phyloP scores from a whole-genome alignment of 2,888 invertebrate species.

The Dasypolia templi region DNA sequence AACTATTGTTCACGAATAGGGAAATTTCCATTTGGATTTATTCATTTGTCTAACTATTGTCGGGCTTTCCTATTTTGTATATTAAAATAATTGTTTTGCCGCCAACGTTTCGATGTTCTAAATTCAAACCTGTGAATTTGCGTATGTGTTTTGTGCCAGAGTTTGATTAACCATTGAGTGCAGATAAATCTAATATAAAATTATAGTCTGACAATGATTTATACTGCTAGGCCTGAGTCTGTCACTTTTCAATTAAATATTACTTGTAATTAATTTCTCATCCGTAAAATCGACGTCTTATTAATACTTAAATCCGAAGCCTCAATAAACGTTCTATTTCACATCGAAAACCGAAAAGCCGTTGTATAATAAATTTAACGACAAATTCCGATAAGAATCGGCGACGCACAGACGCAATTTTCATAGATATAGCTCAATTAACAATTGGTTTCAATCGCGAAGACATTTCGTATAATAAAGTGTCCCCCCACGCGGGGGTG shows the following conservation, averaged over 20 bases:
- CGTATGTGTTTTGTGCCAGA: constrained; percentile 43
- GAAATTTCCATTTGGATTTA: constrained; percentile 90
- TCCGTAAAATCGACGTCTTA: constrained; percentile 69
- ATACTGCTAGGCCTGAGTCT: constrained; percentile 1
- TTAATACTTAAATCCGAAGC: constrained; percentile 76
- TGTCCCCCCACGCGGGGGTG: constrained; percentile 80
- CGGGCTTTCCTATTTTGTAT: constrained; percentile 78
- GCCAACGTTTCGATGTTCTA: constrained; percentile 68
- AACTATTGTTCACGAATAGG: constrained; percentile 90
- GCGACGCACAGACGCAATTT: constrained; percentile 87
- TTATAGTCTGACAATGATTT: constrained; percentile 4
- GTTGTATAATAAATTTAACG: constrained; percentile 87
- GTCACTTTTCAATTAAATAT: constrained; percentile 48
- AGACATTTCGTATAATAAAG: constrained; percentile 89
- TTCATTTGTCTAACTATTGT: constrained; percentile 90
- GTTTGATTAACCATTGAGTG: constrained; percentile 37
- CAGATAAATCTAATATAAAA: not conserved
- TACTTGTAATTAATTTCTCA: constrained; percentile 64
- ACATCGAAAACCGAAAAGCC: constrained; percentile 80
- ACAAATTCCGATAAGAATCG: constrained; percentile 89
- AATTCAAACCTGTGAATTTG: constrained; percentile 64
- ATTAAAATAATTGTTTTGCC: constrained; percentile 80
- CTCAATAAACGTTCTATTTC: constrained; percentile 78
- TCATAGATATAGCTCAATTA: constrained; percentile 91
- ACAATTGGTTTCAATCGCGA: constrained; percentile 90